Base-by-base conservation (phyloP, 2,888 invertebrate species). In the Agrotis clavis region DNA sequence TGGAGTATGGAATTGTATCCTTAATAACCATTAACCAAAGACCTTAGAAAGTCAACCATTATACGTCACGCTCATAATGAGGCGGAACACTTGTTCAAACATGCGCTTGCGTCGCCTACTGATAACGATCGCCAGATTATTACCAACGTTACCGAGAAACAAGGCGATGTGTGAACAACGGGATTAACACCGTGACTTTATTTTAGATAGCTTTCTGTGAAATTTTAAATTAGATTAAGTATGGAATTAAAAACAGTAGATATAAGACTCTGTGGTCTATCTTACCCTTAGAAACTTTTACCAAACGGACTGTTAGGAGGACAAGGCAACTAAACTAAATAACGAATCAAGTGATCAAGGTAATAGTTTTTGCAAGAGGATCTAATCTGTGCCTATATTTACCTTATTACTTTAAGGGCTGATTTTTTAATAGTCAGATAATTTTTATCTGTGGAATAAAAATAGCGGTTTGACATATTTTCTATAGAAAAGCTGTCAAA, bases 41-140 rank as follows among this genome's bases (percentile, higher is more conserved):
- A 50, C 48, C 54, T 14, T 30, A 56, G 18, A 60, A 67, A 50
- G 41, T 7, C 13, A 74, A 16, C 48, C 35, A 41, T 67, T 64
- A 62, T 30, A 59, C 48, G 48, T 66, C 68, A 74, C 47, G n/a
- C 57, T 65, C 51, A 21, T 70, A 74, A 70, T 69, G 56, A 79
- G 51, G 47, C 9, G 60, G 69, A 82, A 81, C 86, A 81, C 76
- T 85, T 82, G 84, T 85, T 74, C 68, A 85, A 85, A 85, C 74
- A 85, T 60, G 77, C 82, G 77, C 80, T 11, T 16, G 71, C 80
- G 77, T 57, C 74, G 74, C 73, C 70, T 72, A 66, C 73, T 74
- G 85, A 84, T 83, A 81, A 85, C 74, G 68, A 84, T 80, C 77
- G 47, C 63, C n/a, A 73, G 84, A 80, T 84, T 82, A 84, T 84